These are phyloP conservation scores for Chrysopilus asiliformis DNA, from an alignment of 2,888 invertebrate genomes.

Conservation along the genomic window DNA sequence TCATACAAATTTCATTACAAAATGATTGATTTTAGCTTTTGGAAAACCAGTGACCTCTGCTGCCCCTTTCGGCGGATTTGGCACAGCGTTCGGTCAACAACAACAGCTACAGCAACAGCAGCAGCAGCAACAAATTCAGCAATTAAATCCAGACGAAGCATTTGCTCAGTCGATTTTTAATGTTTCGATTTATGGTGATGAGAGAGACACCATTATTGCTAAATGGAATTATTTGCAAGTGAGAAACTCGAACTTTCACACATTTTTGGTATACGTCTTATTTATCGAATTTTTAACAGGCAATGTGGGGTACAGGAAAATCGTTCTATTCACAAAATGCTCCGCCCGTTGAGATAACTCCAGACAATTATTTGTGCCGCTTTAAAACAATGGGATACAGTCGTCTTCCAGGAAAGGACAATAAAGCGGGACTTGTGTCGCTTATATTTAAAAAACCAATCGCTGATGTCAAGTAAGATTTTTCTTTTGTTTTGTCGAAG, in stretches of 20 bases:
- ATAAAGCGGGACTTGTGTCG: slow-evolving; percentile 83
- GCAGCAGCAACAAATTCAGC: slow-evolving; percentile 39
- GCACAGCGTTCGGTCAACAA: slow-evolving; percentile 40
- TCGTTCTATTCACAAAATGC: slow-evolving; percentile 66
- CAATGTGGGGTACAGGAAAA: slow-evolving; percentile 46
- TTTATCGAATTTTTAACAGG: slow-evolving; percentile 41
- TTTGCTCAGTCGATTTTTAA: slow-evolving; percentile 62
- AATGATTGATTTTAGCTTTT: slow-evolving; percentile 22
- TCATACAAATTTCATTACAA: background rate
- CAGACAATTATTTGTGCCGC: slow-evolving; percentile 81
- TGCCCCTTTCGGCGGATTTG: slow-evolving; percentile 41
- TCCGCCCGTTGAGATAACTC: slow-evolving; percentile 63
- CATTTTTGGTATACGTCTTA: background rate
- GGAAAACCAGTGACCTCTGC: slow-evolving; percentile 32
- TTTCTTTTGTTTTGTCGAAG: slow-evolving; percentile 6
- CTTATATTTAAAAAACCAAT: slow-evolving; percentile 71
- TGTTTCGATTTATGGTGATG: slow-evolving; percentile 83
- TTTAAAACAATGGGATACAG: slow-evolving; percentile 94
- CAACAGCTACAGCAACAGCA: slow-evolving; percentile 29
- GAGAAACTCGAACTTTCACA: background rate
- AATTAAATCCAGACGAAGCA: slow-evolving; percentile 50
- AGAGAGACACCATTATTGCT: slow-evolving; percentile 82
- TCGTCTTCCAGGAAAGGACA: slow-evolving; percentile 69
- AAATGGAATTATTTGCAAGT: slow-evolving; percentile 87
- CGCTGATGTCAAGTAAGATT: slow-evolving; percentile 56